Evolutionary conservation across 2,888 invertebrate genomes (phyloP).

Genomic region (Tachina lurida): DNA sequence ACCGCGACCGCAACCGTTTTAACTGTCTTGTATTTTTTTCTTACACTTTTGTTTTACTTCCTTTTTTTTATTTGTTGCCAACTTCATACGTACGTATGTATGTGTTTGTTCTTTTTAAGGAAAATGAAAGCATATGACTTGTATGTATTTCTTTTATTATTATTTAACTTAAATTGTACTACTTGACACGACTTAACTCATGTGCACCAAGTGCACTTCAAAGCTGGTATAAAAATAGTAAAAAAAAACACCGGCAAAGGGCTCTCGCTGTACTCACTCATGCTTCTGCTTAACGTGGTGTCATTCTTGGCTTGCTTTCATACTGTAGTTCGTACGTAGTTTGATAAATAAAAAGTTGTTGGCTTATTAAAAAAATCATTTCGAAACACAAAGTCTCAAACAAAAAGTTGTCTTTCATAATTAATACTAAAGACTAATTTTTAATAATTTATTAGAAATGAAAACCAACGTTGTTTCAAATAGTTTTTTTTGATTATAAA

Average conservation of each 20-base stretch:
- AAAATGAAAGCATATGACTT: slow-evolving; percentile 66
- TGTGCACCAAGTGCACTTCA: slow-evolving; percentile 27
- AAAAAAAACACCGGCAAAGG: slow-evolving; percentile 45
- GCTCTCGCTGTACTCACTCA: slow-evolving; percentile 13
- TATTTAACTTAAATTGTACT: slow-evolving; percentile 44
- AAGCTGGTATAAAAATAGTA: slow-evolving; percentile 9
- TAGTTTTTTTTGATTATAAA: no score
- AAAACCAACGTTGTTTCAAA: no score
- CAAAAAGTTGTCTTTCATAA: no score
- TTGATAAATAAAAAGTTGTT: neutral
- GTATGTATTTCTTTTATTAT: slow-evolving; percentile 29
- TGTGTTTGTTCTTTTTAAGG: slow-evolving; percentile 37
- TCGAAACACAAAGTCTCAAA: neutral
- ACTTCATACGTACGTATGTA: slow-evolving; percentile 1
- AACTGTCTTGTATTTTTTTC: slow-evolving; percentile 9
- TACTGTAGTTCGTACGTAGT: no score
- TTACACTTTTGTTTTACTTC: slow-evolving; percentile 1
- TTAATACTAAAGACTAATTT: no score
- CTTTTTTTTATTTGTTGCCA: slow-evolving; percentile 12
- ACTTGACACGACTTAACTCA: slow-evolving; percentile 54
- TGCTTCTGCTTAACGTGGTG: slow-evolving; percentile 17
- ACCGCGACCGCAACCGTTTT: slow-evolving; percentile 76
- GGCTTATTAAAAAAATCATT: slow-evolving; percentile 1
- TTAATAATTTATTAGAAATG: no score
- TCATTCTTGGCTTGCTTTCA: neutral